phyloP scores from a whole-genome alignment of 2,797 vertebrate genomes.

The Melanotaenia maccullochi region DNA sequence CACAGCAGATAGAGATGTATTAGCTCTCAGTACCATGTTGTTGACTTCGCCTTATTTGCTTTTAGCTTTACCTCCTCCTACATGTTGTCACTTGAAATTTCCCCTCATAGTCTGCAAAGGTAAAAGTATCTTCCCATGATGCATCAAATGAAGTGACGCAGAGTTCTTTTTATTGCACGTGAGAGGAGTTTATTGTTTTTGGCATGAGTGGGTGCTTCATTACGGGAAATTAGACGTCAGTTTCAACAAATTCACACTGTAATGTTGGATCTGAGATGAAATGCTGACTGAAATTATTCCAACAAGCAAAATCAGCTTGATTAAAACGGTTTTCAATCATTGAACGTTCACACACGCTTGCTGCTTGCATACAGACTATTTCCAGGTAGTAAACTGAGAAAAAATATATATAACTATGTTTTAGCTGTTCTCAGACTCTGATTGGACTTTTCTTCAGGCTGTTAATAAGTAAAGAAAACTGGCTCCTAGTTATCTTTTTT shows the following conservation, averaged over 20 bases:
- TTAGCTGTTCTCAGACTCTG: conserved; percentile 4
- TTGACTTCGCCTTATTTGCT: conserved; percentile 61
- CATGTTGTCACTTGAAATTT: conserved; percentile 23
- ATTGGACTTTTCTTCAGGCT: conserved; percentile 2
- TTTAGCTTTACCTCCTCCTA: conserved; percentile 35
- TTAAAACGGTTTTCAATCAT: conserved; percentile 15
- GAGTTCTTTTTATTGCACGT: conserved; percentile 19
- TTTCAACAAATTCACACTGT: conserved; percentile 5
- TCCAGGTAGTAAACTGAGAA: not conserved
- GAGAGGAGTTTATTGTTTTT: conserved; percentile 33
- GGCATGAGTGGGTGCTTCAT: conserved; percentile 21
- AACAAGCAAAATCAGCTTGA: conserved; percentile 19
- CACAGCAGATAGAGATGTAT: conserved; percentile 57
- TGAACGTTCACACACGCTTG: not conserved
- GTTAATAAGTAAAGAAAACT: conserved; percentile 23
- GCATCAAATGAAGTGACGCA: conserved; percentile 8
- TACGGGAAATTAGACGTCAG: conserved; percentile 14
- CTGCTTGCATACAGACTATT: not conserved
- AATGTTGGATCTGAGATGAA: not conserved
- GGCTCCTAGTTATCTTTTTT: conserved; percentile 28
- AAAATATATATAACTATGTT: not conserved
- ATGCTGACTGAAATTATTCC: conserved; percentile 3
- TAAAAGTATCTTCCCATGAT: conserved; percentile 10
- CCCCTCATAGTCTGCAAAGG: conserved; percentile 19
- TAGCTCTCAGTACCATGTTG: conserved; percentile 48